Evolutionary conservation across 2,888 invertebrate genomes (phyloP).

Genomic region (Chrysomela aeneicollis): DNA sequence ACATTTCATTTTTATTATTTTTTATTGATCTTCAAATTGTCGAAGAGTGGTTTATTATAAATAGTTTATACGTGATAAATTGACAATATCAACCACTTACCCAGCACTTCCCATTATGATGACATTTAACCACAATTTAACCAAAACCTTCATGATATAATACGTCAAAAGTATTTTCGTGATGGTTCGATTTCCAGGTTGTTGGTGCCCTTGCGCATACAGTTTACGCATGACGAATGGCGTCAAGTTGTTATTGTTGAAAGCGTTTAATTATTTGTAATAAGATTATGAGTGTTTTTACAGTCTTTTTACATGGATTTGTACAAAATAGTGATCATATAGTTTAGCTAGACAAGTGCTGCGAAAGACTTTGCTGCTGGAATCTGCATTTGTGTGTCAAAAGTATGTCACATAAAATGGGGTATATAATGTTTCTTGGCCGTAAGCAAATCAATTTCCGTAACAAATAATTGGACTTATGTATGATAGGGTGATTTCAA

Average conservation of each 20-base stretch:
- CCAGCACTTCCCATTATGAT: no score
- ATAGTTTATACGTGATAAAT: no score
- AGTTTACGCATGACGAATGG: slow-evolving; percentile 94
- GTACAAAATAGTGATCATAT: slow-evolving; percentile 56
- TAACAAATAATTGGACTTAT: slow-evolving; percentile 48
- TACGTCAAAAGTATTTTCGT: slow-evolving; percentile 46
- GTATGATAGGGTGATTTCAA: slow-evolving; percentile 44
- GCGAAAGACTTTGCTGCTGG: slow-evolving; percentile 45
- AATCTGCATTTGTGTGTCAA: slow-evolving; percentile 65
- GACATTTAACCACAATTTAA: no score
- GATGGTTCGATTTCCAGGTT: slow-evolving; percentile 46
- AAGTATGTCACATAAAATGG: slow-evolving; percentile 79
- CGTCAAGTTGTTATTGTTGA: slow-evolving; percentile 99
- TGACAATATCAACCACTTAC: no score
- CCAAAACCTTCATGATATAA: neutral
- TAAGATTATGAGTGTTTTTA: slow-evolving; percentile 73
- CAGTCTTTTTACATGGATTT: slow-evolving; percentile 68
- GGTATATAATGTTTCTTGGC: slow-evolving; percentile 67
- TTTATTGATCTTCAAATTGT: no score
- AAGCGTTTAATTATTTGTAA: slow-evolving; percentile 81
- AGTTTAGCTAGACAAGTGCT: slow-evolving; percentile 48
- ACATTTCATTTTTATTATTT: no score
- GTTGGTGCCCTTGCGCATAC: slow-evolving; percentile 56
- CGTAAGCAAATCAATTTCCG: slow-evolving; percentile 62
- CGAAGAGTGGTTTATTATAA: no score